Percentiles rank a stretch among this genome's conserved stretches.
Evolutionary conservation across 2,797 vertebrate genomes (phyloP).

Genomic region (Cossypha heuglini): DNA sequence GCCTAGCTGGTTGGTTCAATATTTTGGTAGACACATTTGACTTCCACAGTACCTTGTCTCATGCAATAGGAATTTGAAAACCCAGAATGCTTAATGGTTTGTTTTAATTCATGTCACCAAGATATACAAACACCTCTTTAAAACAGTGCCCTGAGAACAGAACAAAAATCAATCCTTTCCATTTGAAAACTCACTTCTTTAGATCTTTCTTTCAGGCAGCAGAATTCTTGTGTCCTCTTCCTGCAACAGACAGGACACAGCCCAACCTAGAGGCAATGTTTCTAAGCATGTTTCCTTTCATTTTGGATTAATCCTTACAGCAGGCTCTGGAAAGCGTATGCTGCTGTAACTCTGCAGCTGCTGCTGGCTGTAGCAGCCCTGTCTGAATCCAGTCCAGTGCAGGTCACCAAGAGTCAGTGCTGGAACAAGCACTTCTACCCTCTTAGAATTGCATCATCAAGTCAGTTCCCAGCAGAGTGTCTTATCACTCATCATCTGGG

Average conservation of each 20-base stretch:
- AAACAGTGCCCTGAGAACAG: neutral
- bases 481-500: neutral
- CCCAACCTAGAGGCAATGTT: neutral
- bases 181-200: neutral
- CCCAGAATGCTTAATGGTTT: neutral
- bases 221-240: neutral
- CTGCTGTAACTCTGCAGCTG: neutral
- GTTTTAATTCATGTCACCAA: slow-evolving; percentile 11
- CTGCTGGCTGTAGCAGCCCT: neutral
- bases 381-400: neutral
- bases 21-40: neutral
- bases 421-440: neutral
- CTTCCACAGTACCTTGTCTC: neutral
- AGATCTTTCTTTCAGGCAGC: neutral
- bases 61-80: neutral
- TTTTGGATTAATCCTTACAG: neutral
- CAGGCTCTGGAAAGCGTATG: neutral
- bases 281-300: neutral
- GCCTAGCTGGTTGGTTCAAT: neutral
- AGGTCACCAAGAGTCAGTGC: slow-evolving; percentile 3
- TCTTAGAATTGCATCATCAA: neutral
- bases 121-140: slow-evolving; percentile 31
- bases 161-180: slow-evolving; percentile 1
- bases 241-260: neutral
- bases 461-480: neutral